These are phyloP conservation scores for Drosophila littoralis DNA, from an alignment of 1,140 invertebrate species.

Conservation along the genomic window DNA sequence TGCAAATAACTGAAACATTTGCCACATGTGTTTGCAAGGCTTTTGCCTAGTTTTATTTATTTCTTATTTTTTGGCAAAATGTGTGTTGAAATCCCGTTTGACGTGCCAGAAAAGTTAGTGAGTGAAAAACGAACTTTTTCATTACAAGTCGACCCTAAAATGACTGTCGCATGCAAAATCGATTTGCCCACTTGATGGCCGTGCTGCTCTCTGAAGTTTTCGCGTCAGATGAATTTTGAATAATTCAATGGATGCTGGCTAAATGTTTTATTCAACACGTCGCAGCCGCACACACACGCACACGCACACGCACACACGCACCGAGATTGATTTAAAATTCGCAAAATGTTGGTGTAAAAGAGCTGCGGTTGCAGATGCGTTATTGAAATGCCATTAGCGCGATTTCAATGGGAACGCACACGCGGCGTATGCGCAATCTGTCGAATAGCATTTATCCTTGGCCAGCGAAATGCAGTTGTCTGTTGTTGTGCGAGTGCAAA, in stretches of 20 bases:
- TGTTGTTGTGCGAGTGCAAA: constrained; percentile 37
- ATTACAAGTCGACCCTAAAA: constrained; percentile 50
- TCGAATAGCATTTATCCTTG: constrained; percentile 34
- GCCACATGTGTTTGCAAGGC: constrained; percentile 14
- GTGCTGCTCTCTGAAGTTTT: background rate
- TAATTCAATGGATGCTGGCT: constrained; percentile 42
- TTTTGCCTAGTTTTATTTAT: constrained; percentile 2
- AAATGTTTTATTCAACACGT: constrained; percentile 40
- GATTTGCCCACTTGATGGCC: constrained; percentile 24
- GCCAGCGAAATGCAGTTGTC: constrained; percentile 2
- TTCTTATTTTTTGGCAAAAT: background rate
- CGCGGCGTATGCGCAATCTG: constrained; percentile 73
- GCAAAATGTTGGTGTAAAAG: constrained; percentile 58
- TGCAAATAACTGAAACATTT: constrained; percentile 26
- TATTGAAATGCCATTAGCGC: constrained; percentile 80
- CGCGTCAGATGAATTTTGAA: constrained; percentile 40
- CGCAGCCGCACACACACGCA: constrained; percentile 13
- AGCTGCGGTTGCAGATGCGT: constrained; percentile 63
- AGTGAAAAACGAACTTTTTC: constrained; percentile 38
- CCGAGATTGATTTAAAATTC: constrained; percentile 54
- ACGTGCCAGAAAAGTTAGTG: constrained; percentile 47
- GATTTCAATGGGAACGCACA: constrained; percentile 41
- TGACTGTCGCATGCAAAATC: constrained; percentile 49
- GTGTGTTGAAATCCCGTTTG: constrained; percentile 31
- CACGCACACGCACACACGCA: constrained; percentile 15